Base-by-base conservation (phyloP, 2,113 vertebrate genomes). In the Ascaphus truei region DNA sequence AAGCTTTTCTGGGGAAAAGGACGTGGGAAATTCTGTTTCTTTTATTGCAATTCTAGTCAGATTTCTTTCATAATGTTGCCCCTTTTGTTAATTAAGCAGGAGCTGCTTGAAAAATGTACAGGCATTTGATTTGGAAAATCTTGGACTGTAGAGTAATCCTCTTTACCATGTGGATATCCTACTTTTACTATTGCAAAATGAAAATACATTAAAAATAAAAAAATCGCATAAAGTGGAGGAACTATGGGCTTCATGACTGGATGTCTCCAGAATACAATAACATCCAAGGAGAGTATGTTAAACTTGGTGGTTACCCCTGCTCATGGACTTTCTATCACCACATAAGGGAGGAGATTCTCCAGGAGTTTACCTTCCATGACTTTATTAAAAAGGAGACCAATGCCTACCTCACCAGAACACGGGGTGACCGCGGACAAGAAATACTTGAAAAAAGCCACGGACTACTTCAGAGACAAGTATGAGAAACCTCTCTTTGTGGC, bases 391-490 rank as follows among this genome's bases (percentile, higher is more conserved):
- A 56, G 1, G 48, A 71, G 20, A 10, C 48, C 2, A 50, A 62
- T 41, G 20, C 6, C 8, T 63, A 51, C n/a, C 34, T 74, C 0
- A 3, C 4, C 13, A 57, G 13, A 18, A 1, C 13, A 1, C 4
- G 10, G 2, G 20, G 26, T 12, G 16, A 15, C 13, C 15, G 63
- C 23, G 0, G 75, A 86, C 47, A 57, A 4, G 0, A 9, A 16
- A n/a, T 85, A 85, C 34, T 68, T 85, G 6, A 74, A 71, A 31
- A 66, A 75, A 65, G 83, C 82, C 60, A 82, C 83, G 77, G 62
- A 74, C 56, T 84, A 85, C 68, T 86, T 85, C 43, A 76, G 76
- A 50, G 63, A 53, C 0, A 69, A 76, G 1, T 47, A 88, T 8
- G 2, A 36, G 7, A 73, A 66, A 13, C 73, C 73, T 1, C 2